Evolutionary conservation across 2,888 invertebrate genomes (phyloP), one percentile per base, ranked within the genome.

Genomic region (Drosophila neoperkinsi): DNA sequence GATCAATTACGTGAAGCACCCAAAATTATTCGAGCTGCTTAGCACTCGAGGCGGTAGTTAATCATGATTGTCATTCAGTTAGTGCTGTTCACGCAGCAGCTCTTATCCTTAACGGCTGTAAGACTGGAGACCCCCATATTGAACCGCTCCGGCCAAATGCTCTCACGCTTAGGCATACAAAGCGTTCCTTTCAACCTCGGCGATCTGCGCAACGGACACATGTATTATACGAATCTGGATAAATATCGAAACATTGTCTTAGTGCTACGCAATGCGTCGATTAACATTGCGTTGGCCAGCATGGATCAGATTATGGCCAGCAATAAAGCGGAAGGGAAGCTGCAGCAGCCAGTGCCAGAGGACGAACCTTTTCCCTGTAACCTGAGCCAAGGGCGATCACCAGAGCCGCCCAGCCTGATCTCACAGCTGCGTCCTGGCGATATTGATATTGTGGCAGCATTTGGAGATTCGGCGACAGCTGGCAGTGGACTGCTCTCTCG

Each of bases 391-490:
- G 60, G 34, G 1, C 51, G 72, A 34, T 73, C 72, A 13, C 6
- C 46, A 1, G 13, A 52, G 2, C 78, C 92, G 9, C 95, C 95
- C 0, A 91, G 77, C 1, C 94, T 93, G 5, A 94, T 95, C 3
- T 94, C 95, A 85, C 83, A 91, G 63, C 79, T 95, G 56, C 92
- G 94, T 57, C 95, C 95, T 0, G 95, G 95, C 9, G 95, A 95
- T 85, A 94, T 95, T 43, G 95, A 95, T 76, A 92, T 95, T 4
- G 91, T 95, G 16, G 95, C 91, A 0, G 94, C 94, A 0, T 91
- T 95, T 84, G 95, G 95, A 0, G 95, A 95, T 87, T 95, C 95
- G 1, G 81, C 95, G 41, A 94, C 94, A 0, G 95, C 94, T 1
- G 95, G 94, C 16, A 93, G 93, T 72, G 95, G 94, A 7, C 79